These are phyloP conservation scores for Watsonalla cultraria DNA, from an alignment of 2,888 invertebrate species.

Conservation along the genomic window DNA sequence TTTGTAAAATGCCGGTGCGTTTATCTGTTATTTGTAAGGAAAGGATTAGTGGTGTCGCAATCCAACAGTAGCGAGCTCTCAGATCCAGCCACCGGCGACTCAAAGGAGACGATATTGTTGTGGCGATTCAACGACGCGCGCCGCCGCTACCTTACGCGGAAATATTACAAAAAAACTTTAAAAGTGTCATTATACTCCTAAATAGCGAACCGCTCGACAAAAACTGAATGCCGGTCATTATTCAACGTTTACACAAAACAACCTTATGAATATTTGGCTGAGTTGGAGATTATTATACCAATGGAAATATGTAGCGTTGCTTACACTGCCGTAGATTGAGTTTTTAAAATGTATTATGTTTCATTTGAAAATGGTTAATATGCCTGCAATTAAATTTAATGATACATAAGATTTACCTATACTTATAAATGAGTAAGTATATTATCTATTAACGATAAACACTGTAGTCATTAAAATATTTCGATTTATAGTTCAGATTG, in stretches of 20 bases:
- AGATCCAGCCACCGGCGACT: conserved; percentile 29
- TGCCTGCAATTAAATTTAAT: not conserved
- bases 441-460: conserved; percentile 17
- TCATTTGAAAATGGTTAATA: not conserved
- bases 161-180: conserved; percentile 39
- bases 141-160: conserved; percentile 56
- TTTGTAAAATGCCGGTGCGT: conserved; percentile 61
- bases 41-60: conserved; percentile 63
- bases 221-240: conserved; percentile 15
- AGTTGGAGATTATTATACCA: not conserved
- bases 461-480: conserved; percentile 46
- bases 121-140: conserved; percentile 32
- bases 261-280: not conserved
- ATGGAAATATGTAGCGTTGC: not conserved
- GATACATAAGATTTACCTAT: not conserved
- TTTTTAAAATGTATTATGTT: not conserved
- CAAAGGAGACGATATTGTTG: conserved; percentile 31
- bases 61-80: conserved; percentile 42
- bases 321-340: not conserved
- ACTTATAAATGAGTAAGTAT: not conserved
- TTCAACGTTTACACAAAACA: conserved; percentile 24
- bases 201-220: conserved; percentile 27
- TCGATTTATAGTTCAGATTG: conserved; percentile 42
- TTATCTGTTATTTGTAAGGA: conserved; percentile 58
- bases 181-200: conserved; percentile 37